A percentile compares a stretch with the other conserved stretches of the same genome.
Evolutionary conservation across 2,797 vertebrate genomes (phyloP).

Genomic region (Enoplosus armatus): DNA sequence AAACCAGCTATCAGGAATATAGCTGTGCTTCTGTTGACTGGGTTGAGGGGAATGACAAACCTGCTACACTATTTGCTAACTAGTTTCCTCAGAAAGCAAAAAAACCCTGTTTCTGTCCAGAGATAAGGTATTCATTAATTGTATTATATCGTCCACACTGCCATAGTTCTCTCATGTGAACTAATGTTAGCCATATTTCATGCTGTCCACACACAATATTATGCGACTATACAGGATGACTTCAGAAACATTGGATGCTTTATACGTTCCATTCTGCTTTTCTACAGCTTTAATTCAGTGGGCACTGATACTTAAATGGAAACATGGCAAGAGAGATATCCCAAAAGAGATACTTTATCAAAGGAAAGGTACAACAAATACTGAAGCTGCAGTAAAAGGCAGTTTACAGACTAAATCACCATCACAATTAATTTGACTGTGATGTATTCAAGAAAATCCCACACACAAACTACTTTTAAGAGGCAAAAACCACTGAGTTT

Average conservation of each 20-base stretch:
- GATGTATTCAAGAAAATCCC: conserved; percentile 69
- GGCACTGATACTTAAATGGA: neutral
- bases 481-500: conserved; percentile 62
- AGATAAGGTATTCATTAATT: conserved; percentile 37
- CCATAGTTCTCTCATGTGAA: neutral
- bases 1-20: conserved; percentile 57
- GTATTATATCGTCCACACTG: neutral
- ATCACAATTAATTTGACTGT: conserved; percentile 68
- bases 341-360: neutral
- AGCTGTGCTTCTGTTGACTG: conserved; percentile 7
- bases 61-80: conserved; percentile 28
- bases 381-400: neutral
- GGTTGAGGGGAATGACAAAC: conserved; percentile 24
- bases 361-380: neutral
- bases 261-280: neutral
- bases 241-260: conserved; percentile 1
- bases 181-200: conserved; percentile 3
- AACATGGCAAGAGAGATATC: neutral
- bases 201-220: conserved; percentile 11
- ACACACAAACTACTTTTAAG: conserved; percentile 74
- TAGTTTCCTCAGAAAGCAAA: conserved; percentile 25
- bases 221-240: conserved; percentile 7
- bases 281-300: neutral
- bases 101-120: neutral
- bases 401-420: conserved; percentile 12